Evolutionary conservation across 2,888 invertebrate species (phyloP), one percentile per base, ranked within the genome.

Genomic region (Priocnemis perturbator): DNA sequence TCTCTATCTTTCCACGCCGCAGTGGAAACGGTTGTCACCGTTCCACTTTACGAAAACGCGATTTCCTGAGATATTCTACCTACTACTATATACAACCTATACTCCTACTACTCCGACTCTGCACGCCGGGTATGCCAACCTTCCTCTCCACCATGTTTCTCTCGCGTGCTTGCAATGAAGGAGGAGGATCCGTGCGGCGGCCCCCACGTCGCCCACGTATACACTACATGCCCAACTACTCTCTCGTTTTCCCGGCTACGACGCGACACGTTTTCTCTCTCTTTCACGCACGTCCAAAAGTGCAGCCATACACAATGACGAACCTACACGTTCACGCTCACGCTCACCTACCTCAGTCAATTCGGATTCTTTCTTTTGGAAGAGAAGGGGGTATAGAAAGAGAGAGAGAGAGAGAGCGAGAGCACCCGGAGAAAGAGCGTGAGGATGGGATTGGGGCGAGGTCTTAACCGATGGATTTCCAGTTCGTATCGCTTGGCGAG

Each of bases 131-230:
- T 74, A 77, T 79, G 72, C 77, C 75, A 76, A 67, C 71, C 73
- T 77, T 76, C 76, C 72, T 70, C 74, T 76, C 82, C 72, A 70
- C 76, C 76, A 75, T 80, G 73, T 78, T 76, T 72, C 80, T 79
- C 74, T 76, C 72, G 79, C 71, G 71, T 78, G 72, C 78, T 75
- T 67, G 69, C 60, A 73, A 69, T 77, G 69, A 69, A 70, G 69
- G 77, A 78, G 77, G 72, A 78, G 76, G 77, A 82, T 78, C 78
- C 67, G 72, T 77, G 78, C 76, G 74, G 67, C 77, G 76, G 81
- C 81, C 81, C 80, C 81, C 82, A 76, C 81, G 77, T 80, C 83
- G 81, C 82, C 85, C 80, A 84, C 84, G 78, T 76, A n/a, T n/a
- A 65, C 50, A 62, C 52, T 17, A 23, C 67, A 65, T 71, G 64